Conservation (phyloP, 2,797 vertebrate genomes). For the Parambassis ranga region DNA sequence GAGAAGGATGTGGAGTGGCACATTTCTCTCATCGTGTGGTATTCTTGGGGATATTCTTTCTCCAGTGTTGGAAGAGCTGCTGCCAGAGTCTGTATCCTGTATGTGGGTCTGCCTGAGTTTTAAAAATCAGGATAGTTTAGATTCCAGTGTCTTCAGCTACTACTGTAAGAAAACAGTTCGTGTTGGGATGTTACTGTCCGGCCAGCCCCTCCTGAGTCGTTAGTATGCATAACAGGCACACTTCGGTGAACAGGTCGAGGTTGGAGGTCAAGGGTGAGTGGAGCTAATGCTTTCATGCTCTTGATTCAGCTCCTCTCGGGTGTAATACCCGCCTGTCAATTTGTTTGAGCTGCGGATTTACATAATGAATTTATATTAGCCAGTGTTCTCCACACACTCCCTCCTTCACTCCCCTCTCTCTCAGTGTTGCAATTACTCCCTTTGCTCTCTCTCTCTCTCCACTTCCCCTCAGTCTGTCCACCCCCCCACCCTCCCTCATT, state of each 20-base stretch:
- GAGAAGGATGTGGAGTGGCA: background rate
- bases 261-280: slow-evolving; percentile 76
- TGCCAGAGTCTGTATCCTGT: slow-evolving; percentile 9
- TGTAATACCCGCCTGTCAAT: slow-evolving; percentile 81
- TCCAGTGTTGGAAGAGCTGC: slow-evolving; percentile 10
- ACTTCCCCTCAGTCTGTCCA: slow-evolving; percentile 5
- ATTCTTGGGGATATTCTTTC: slow-evolving; percentile 37
- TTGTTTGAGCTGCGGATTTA: slow-evolving; percentile 84
- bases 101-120: slow-evolving; percentile 11
- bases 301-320: slow-evolving; percentile 79
- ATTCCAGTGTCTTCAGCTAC: slow-evolving; percentile 34
- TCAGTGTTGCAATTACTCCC: slow-evolving; percentile 44
- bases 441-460: slow-evolving; percentile 23
- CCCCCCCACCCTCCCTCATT: background rate
- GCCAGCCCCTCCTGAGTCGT: slow-evolving; percentile 45
- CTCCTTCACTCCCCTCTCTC: slow-evolving; percentile 42
- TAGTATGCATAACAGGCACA: slow-evolving; percentile 77
- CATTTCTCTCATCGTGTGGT: too few species aligned
- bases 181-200: slow-evolving; percentile 38
- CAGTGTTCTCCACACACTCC: slow-evolving; percentile 64
- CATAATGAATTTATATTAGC: slow-evolving; percentile 85
- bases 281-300: slow-evolving; percentile 79
- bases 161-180: slow-evolving; percentile 44
- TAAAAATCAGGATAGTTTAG: slow-evolving; percentile 40
- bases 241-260: slow-evolving; percentile 73